These are phyloP conservation scores for Maniola hyperantus DNA, from an alignment of 2,888 invertebrate species.

Conservation along the genomic window DNA sequence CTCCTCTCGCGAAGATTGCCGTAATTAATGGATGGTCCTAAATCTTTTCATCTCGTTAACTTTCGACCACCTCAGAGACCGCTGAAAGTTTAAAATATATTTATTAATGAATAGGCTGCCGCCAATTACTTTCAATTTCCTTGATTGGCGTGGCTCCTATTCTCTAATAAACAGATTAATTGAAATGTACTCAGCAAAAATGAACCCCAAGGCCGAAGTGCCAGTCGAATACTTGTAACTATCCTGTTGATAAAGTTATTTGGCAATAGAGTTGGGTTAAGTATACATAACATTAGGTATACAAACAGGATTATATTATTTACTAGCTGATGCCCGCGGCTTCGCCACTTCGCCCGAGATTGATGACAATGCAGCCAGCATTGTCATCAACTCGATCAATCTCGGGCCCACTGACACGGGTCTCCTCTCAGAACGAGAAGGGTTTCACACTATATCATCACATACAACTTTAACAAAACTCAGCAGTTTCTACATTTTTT, in stretches of 20 bases:
- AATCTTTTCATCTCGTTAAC: slow-evolving; percentile 7
- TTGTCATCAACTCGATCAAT: too few relatives aligned
- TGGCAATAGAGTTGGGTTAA: neutral
- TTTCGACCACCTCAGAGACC: slow-evolving; percentile 15
- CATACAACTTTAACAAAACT: neutral
- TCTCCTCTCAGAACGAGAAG: too few relatives aligned
- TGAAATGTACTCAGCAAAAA: slow-evolving; percentile 15
- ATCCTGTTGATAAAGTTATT: neutral
- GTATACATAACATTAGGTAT: neutral
- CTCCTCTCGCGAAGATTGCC: neutral
- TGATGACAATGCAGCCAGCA: too few relatives aligned
- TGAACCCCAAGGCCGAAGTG: slow-evolving; percentile 13
- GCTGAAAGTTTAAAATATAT: slow-evolving; percentile 2
- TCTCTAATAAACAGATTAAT: slow-evolving; percentile 16
- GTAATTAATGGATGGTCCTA: neutral
- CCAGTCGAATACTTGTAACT: slow-evolving; percentile 6
- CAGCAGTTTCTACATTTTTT: slow-evolving; percentile 21
- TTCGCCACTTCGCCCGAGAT: too few relatives aligned
- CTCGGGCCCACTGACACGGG: too few relatives aligned
- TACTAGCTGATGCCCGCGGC: too few relatives aligned
- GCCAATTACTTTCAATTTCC: slow-evolving; percentile 19
- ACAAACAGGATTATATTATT: too few relatives aligned
- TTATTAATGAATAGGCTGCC: slow-evolving; percentile 9
- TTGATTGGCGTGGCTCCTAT: slow-evolving; percentile 16
- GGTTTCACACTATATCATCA: too few relatives aligned